Percentiles rank a stretch among this genome's conserved stretches.
Evolutionary conservation across 2,888 invertebrate genomes (phyloP).

Genomic region (Dynastes hyllus): DNA sequence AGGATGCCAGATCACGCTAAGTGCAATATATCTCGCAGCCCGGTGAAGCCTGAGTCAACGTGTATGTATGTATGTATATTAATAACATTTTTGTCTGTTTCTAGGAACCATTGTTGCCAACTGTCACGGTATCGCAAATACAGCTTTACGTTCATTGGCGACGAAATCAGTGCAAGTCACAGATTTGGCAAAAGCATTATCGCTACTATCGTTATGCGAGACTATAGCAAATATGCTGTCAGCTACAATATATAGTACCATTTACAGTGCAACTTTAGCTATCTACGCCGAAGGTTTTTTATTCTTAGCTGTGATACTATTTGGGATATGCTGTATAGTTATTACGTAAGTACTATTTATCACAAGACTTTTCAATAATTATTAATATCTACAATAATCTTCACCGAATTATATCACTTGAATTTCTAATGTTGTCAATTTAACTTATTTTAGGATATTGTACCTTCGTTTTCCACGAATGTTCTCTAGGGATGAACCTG

Average conservation of each 20-base stretch:
- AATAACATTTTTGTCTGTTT: conserved; percentile 21
- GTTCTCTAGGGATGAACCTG: background rate
- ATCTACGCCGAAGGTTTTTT: conserved; percentile 75
- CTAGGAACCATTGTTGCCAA: conserved; percentile 64
- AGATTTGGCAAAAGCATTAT: conserved; percentile 70
- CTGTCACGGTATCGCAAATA: conserved; percentile 65
- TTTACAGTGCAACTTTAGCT: conserved; percentile 73
- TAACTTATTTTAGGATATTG: too few species aligned
- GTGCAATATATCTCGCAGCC: too few species aligned
- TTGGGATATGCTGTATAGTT: conserved; percentile 50
- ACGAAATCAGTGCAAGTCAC: conserved; percentile 68
- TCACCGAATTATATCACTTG: too few species aligned
- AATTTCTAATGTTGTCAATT: too few species aligned
- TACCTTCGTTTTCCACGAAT: background rate
- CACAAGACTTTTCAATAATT: background rate
- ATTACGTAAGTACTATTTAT: conserved; percentile 52
- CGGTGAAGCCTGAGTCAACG: too few species aligned
- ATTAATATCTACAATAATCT: too few species aligned
- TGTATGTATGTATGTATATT: too few species aligned
- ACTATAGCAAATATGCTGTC: conserved; percentile 75
- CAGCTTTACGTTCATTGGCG: conserved; percentile 67
- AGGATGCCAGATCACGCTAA: too few species aligned
- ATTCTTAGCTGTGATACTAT: conserved; percentile 70
- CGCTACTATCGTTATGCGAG: conserved; percentile 77
- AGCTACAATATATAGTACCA: conserved; percentile 74